phyloP scores from a whole-genome alignment of 2,797 vertebrate genomes.

The Parauchenoglanis ngamensis region DNA sequence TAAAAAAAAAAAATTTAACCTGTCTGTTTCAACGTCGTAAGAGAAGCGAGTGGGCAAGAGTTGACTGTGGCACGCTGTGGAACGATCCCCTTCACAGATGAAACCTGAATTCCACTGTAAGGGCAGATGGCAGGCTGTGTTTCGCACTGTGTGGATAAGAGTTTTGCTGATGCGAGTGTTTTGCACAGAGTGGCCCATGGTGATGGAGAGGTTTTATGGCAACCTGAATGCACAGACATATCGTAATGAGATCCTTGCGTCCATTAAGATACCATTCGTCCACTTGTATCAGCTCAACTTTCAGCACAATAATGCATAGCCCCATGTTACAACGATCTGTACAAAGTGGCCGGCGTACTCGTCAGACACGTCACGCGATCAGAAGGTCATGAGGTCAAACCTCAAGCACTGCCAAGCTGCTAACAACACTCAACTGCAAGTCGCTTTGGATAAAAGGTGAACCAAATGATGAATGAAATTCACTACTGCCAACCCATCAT shows the following conservation, averaged over 20 bases:
- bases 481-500: neutral
- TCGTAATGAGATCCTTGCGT: neutral
- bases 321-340: neutral
- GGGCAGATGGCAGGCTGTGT: slow-evolving; percentile 5
- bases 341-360: neutral
- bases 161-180: neutral
- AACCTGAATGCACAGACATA: neutral
- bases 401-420: neutral
- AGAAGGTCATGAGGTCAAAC: neutral
- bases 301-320: neutral
- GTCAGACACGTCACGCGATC: too few species aligned
- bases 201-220: neutral
- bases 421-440: neutral
- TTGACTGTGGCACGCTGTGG: neutral
- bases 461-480: neutral
- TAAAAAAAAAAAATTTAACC: too few species aligned
- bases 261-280: neutral
- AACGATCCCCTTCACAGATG: neutral
- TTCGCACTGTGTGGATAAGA: neutral
- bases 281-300: neutral
- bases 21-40: neutral
- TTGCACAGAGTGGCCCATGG: neutral
- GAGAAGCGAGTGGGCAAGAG: neutral
- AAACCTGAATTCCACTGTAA: neutral
- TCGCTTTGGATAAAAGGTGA: neutral